Evolutionary conservation across 1,140 invertebrate genomes (phyloP), one percentile per base, ranked within the genome.

Genomic region (Hyposmocoma kahamanoa): DNA sequence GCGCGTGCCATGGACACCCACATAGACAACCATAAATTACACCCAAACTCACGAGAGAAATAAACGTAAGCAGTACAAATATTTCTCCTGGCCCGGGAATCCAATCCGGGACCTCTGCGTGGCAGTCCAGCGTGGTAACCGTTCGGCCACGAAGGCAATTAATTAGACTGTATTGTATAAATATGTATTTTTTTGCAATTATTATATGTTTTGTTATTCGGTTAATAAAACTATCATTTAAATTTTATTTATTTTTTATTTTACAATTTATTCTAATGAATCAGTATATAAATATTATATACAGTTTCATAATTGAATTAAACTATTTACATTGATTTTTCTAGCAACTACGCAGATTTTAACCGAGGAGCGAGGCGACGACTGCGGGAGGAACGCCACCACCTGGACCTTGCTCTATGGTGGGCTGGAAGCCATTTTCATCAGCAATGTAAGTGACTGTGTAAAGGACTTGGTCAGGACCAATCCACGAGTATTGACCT

Each of bases 381-480:
- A 58, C 43, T 3, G 45, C 59, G 0, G 46, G 42, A 0, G 58
- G 58, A 11, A 61, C 50, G 9, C 87, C 77, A 28, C 90, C 90
- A 47, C 91, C 89, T 3, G 90, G 87, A 36, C 90, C 90, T 15
- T 82, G 78, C 13, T 56, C 58, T 28, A 73, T 80, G 15, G 49
- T 36, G 8, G 90, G 85, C 47, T 87, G 87, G 73, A 90, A 91
- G 34, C 91, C 91, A 56, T 90, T 90, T 58, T 92, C 90, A 63
- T 93, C 92, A 39, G 93, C 92, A 22, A 89, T 87, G 73, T 93
- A 94, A 11, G 86, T 88, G 13, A 94, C 71, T 2, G 68, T 74
- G 59, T 88, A 86, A 3, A 64, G 71, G 13, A 83, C 64, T 10
- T 87, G 87, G 56, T 88, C 85, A 20, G 79, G 68, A 38, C 77